Base-by-base conservation (phyloP, 2,797 vertebrate genomes). In the Cyprinella venusta region DNA sequence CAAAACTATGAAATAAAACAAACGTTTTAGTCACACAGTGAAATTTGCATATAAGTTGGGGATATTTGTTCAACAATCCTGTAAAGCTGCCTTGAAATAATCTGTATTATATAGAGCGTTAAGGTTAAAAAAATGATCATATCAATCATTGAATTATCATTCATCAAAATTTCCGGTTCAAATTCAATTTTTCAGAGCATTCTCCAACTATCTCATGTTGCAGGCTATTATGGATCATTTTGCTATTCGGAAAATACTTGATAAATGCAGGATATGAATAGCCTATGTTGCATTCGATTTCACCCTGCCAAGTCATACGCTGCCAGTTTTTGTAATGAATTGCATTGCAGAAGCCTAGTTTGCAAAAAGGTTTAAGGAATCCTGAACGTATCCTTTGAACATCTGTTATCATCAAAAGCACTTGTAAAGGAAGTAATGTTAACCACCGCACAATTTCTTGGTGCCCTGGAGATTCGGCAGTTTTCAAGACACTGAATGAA, bases 351-450 rank as follows among this genome's bases (percentile, higher is more conserved):
- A 52, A 52, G 76, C 13, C 12, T 24, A 26, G 26, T 67, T 67
- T 52, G 61, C 36, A 42, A 26, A 9, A 65, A 24, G 50, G 19
- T 13, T 21, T 24, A 76, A 76, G 38, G 75, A 63, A 30, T 63
- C 75, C 56, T 30, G 75, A 45, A 76, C 7, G 18, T 40, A 63
- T 63, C 75, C 56, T 63, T 63, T 77, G 56, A 45, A 76, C 54
- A 63, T 76, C 38, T 76, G 56, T 63, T 77, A 63, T 77, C 18
- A 63, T 76, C 72, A 76, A 45, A 63, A 45, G 5, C 56, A 45
- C 72, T 59, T 59, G 56, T 45, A 77, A 77, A 77, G 18, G 75
- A 24, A 30, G 56, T 63, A 59, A 59, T 59, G 21, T 59, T 59
- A 59, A 40, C 21, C 36, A 40, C 21, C 21, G 2, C 21, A 59